phyloP scores from a whole-genome alignment of 2,888 invertebrate genomes.

The Slavum lentiscoides region DNA sequence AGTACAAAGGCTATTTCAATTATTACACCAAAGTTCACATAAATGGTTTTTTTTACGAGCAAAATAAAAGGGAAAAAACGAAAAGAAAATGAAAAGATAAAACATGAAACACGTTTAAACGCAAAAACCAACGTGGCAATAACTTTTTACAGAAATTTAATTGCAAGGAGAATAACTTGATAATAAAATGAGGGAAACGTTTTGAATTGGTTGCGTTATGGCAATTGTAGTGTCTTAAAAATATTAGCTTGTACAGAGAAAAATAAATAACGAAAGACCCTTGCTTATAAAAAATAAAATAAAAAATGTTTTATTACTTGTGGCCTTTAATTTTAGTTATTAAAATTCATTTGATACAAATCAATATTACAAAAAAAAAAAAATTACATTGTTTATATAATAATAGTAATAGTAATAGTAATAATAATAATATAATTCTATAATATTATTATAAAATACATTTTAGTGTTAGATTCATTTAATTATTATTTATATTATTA shows the following conservation, averaged over 20 bases:
- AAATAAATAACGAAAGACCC: neutral
- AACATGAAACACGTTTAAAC: constrained; percentile 26
- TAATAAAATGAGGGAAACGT: constrained; percentile 27
- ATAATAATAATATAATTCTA: too few species aligned
- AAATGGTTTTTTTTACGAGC: constrained; percentile 28
- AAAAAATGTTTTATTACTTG: neutral
- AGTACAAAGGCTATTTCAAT: constrained; percentile 42
- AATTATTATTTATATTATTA: too few species aligned
- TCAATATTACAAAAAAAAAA: neutral
- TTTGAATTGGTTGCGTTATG: constrained; percentile 22
- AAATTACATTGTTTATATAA: too few species aligned
- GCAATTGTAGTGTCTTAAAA: neutral
- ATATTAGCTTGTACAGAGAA: neutral
- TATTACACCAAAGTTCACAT: constrained; percentile 32
- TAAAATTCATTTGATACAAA: neutral
- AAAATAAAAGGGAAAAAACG: neutral
- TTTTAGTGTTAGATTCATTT: too few species aligned
- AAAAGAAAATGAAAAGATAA: constrained; percentile 24
- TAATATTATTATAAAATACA: too few species aligned
- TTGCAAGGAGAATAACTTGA: constrained; percentile 19
- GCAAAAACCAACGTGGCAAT: constrained; percentile 19
- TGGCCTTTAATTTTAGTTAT: neutral
- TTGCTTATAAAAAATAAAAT: neutral
- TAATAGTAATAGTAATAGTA: too few species aligned
- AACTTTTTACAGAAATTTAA: constrained; percentile 28